A percentile compares a stretch with the other conserved stretches of the same genome.
phyloP scores from a whole-genome alignment of 2,888 invertebrate species.

The Pollenia angustigena region DNA sequence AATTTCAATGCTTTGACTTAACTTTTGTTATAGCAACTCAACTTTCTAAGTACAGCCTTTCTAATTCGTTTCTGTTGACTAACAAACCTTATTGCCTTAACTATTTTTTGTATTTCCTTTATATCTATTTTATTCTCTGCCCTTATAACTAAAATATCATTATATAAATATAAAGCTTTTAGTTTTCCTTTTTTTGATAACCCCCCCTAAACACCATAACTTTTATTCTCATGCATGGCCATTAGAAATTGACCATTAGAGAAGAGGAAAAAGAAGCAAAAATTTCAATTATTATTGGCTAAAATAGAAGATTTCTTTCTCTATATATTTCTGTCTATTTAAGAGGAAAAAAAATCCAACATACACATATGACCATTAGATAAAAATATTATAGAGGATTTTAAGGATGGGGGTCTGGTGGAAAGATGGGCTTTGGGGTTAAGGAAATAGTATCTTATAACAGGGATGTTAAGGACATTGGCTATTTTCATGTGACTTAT shows the following conservation, averaged over 20 bases:
- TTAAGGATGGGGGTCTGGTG: not conserved
- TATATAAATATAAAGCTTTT: slow-evolving; percentile 70
- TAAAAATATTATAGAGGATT: slow-evolving; percentile 54
- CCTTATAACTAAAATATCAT: slow-evolving; percentile 71
- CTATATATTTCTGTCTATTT: slow-evolving; percentile 61
- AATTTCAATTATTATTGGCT: slow-evolving; percentile 73
- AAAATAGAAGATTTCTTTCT: slow-evolving; percentile 57
- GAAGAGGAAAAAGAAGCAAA: slow-evolving; percentile 35
- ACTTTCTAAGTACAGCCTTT: not conserved
- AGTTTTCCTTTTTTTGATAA: slow-evolving; percentile 23
- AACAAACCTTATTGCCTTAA: not conserved
- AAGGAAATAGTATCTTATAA: not conserved
- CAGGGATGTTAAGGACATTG: slow-evolving; percentile 58
- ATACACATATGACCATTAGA: slow-evolving; percentile 65
- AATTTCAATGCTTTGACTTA: no score
- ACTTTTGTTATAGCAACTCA: not conserved
- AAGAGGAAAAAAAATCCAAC: slow-evolving; percentile 38
- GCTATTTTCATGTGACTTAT: slow-evolving; percentile 70
- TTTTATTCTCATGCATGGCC: slow-evolving; percentile 21
- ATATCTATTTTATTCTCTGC: slow-evolving; percentile 35
- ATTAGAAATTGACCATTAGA: slow-evolving; percentile 69
- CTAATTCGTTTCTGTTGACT: not conserved
- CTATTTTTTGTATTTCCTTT: not conserved
- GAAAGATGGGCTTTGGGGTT: not conserved
- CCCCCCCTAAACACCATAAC: not conserved